A percentile compares a stretch with the other conserved stretches of the same genome.
Conservation (phyloP, 2,888 invertebrate genomes). For the Morinoia aosen region DNA sequence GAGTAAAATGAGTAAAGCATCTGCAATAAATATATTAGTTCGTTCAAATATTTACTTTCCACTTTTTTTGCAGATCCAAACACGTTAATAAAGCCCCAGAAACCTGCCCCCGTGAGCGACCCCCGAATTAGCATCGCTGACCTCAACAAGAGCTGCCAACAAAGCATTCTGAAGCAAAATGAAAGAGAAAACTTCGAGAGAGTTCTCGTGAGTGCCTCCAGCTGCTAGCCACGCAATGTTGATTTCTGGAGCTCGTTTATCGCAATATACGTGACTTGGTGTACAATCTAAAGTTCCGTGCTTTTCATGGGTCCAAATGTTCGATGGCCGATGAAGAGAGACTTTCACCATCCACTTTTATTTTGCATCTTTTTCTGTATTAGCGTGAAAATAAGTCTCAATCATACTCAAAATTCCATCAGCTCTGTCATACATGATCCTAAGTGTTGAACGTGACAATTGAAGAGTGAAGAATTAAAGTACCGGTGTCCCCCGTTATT, state of each 20-base stretch:
- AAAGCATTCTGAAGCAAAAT: slow-evolving; percentile 32
- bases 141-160: slow-evolving; percentile 49
- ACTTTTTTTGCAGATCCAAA: slow-evolving; percentile 1
- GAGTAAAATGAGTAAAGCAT: neutral
- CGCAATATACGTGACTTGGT: neutral
- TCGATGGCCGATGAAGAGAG: neutral
- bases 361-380: neutral
- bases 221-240: neutral
- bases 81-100: neutral
- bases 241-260: neutral
- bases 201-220: slow-evolving; percentile 38
- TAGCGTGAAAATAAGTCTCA: neutral
- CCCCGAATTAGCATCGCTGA: slow-evolving; percentile 18
- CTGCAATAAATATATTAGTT: neutral
- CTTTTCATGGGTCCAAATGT: neutral
- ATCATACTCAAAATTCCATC: neutral
- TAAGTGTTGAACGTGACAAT: too few relatives aligned
- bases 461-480: too few relatives aligned
- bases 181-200: slow-evolving; percentile 40
- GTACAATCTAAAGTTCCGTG: neutral
- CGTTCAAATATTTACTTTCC: neutral
- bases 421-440: too few relatives aligned
- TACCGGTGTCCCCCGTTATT: too few relatives aligned
- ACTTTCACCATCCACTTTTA: neutral
- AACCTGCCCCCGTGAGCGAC: neutral